Base-by-base conservation (phyloP, 2,113 vertebrate genomes). In the Peromyscus californicus region DNA sequence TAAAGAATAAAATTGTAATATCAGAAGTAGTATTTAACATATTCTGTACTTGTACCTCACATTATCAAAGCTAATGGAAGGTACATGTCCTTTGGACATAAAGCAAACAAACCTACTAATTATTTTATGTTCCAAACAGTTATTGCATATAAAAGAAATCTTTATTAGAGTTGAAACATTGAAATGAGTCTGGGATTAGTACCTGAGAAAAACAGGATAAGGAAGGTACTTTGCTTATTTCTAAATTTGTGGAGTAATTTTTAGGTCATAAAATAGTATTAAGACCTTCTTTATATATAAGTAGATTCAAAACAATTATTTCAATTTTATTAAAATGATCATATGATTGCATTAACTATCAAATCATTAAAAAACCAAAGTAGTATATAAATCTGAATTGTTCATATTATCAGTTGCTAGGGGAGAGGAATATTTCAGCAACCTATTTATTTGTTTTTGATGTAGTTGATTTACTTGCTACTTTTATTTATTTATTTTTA, bases 111-210 rank as follows among this genome's bases (percentile, higher is more conserved):
- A 94, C 51, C 36, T 89, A 65, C 70, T 78, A 69, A 91, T 92
- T 91, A 74, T 69, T 95, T 94, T 79, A 83, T 92, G 93, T 93
- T 80, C 39, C 61, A n/a, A 74, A 90, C 39, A 82, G 11, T 65
- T 97, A 87, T 96, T 96, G 54, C 42, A 72, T 96, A 61, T 91
- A 94, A 97, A 90, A 91, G 36, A 96, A 96, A 95, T 33, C 21
- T 92, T 91, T 93, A 61, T 91, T 91, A 93, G 92, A 90, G 21
- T 48, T 84, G 88, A 87, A 92, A 93, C 26, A 10, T 42, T 95
- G 75, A 95, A 86, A 84, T 57, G 31, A 94, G 69, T 80, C 63
- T 76, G 76, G 24, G 54, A 54, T 93, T 96, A 51, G 89, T 94
- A 82, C 59, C 65, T 89, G 80, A 93, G 42, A 83, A 96, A 94